phyloP scores from a whole-genome alignment of 2,888 invertebrate species.

The Smittia aterrima region DNA sequence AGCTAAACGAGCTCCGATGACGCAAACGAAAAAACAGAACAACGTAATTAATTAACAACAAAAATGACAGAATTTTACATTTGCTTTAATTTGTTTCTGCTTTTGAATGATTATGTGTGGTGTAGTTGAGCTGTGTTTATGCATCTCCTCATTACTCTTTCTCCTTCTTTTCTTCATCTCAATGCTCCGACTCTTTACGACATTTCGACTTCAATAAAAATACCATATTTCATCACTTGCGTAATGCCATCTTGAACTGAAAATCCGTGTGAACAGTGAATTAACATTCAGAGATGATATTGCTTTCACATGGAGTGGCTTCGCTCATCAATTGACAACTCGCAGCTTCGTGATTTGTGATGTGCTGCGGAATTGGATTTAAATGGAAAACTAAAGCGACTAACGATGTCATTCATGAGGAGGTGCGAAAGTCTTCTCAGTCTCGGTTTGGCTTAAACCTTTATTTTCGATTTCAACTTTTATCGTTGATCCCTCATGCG shows the following conservation, averaged over 20 bases:
- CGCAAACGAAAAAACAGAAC: slow-evolving; percentile 39
- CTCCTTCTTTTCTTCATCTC: not conserved
- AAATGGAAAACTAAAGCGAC: not conserved
- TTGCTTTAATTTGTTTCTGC: slow-evolving; percentile 41
- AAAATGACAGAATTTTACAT: slow-evolving; percentile 39
- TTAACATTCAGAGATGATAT: slow-evolving; percentile 21
- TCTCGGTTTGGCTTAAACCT: slow-evolving; percentile 5
- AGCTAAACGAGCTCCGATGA: slow-evolving; percentile 15
- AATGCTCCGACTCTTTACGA: not conserved
- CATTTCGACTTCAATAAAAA: slow-evolving; percentile 34
- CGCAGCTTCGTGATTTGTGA: slow-evolving; percentile 4
- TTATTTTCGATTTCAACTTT: not conserved
- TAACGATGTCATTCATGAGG: not conserved
- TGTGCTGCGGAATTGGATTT: not conserved
- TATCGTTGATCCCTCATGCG: not conserved
- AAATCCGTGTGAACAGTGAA: slow-evolving; percentile 40
- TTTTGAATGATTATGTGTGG: slow-evolving; percentile 40
- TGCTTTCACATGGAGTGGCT: slow-evolving; percentile 16
- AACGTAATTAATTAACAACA: slow-evolving; percentile 40
- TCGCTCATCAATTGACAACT: slow-evolving; percentile 7
- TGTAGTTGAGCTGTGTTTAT: slow-evolving; percentile 27
- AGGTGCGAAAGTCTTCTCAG: not conserved
- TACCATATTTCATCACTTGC: slow-evolving; percentile 41
- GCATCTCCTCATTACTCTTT: slow-evolving; percentile 7
- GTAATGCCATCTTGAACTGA: slow-evolving; percentile 20